Conservation (phyloP, 2,888 invertebrate genomes). For the Ophion ventricosus region DNA sequence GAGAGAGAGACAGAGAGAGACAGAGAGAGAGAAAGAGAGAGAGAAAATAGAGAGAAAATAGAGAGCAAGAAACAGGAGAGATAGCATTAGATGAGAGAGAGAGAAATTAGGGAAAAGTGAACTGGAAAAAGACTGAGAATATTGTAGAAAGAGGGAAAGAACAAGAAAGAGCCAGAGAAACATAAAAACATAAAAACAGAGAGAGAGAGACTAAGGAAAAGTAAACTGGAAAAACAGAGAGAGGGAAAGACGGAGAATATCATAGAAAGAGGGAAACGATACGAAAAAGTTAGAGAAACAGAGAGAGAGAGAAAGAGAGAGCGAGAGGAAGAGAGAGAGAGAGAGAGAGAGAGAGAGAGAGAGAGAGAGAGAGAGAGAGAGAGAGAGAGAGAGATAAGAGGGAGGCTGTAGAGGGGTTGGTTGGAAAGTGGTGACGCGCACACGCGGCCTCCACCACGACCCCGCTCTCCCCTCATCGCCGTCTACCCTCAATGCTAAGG, state of each 20-base stretch:
- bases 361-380: not conserved
- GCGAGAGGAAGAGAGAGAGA: too few relatives aligned
- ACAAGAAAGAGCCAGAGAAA: too few relatives aligned
- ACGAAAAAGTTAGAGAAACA: too few relatives aligned
- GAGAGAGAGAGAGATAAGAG: slow-evolving; percentile 28
- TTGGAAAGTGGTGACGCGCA: slow-evolving; percentile 66
- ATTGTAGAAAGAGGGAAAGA: too few relatives aligned
- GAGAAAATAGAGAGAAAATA: slow-evolving; percentile 25
- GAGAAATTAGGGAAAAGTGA: too few relatives aligned
- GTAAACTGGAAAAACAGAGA: too few relatives aligned
- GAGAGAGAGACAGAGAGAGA: slow-evolving; percentile 55
- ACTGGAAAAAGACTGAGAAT: too few relatives aligned
- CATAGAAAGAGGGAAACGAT: too few relatives aligned
- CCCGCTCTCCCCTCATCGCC: slow-evolving; percentile 21
- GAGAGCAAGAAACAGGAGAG: not conserved
- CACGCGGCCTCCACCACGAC: slow-evolving; percentile 56
- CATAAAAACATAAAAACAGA: too few relatives aligned
- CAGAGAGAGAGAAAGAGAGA: slow-evolving; percentile 16
- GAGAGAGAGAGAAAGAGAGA: too few relatives aligned
- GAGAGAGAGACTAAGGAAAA: too few relatives aligned
- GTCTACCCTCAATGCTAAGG: slow-evolving; percentile 33
- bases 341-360: not conserved
- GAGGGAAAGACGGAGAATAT: too few relatives aligned
- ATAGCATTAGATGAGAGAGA: not conserved
- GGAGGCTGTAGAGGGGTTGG: slow-evolving; percentile 42